Conservation (phyloP, 23 tunicate species). For the Ascidia mentula region DNA sequence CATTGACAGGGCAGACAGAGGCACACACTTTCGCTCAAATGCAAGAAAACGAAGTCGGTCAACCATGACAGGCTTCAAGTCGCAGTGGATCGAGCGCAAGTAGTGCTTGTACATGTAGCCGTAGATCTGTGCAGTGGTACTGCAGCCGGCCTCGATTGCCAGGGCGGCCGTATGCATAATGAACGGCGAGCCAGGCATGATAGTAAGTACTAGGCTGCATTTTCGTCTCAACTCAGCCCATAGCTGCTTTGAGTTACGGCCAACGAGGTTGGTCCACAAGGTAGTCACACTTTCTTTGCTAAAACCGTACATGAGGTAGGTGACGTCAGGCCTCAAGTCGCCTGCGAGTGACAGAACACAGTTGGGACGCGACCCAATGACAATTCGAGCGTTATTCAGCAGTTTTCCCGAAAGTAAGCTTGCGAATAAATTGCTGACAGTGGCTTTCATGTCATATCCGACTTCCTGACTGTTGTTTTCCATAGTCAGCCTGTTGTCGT, state of each 20-base stretch:
- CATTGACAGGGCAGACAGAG: neutral
- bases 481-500: neutral
- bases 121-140: neutral
- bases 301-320: neutral
- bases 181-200: neutral
- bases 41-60: neutral
- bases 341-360: neutral
- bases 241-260: neutral
- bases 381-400: neutral
- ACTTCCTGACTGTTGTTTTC: neutral
- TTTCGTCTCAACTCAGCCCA: neutral
- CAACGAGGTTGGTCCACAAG: neutral
- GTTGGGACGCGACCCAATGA: neutral
- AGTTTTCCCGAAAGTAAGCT: neutral
- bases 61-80: neutral
- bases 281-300: neutral
- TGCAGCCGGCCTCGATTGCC: neutral
- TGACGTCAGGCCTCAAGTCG: neutral
- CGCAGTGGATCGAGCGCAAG: neutral
- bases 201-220: neutral
- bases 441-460: neutral
- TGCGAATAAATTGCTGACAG: neutral
- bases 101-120: constrained; percentile 3
- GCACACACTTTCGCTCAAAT: neutral
- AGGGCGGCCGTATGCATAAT: neutral